Evolutionary conservation across 2,113 vertebrate genomes (phyloP).

Genomic region (Ardeotis arabs): DNA sequence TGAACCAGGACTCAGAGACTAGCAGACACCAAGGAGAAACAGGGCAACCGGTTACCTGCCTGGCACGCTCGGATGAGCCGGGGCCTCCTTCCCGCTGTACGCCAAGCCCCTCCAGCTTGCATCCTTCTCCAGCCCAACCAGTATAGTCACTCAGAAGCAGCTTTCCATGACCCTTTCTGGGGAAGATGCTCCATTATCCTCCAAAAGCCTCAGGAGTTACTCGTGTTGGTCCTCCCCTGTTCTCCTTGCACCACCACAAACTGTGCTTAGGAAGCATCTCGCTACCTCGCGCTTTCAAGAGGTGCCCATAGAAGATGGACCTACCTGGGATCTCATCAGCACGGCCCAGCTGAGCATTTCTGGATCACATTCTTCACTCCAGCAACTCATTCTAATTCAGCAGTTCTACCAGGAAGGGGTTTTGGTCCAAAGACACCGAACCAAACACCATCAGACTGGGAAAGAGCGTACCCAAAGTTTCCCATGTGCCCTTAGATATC

Average conservation of each 20-base stretch:
- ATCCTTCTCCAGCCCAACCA: not conserved
- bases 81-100: not conserved
- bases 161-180: not conserved
- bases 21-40: slow-evolving; percentile 81
- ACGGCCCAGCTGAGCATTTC: not conserved
- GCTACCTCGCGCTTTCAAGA: not conserved
- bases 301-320: not conserved
- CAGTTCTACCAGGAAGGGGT: not conserved
- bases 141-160: not conserved
- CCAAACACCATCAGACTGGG: not conserved
- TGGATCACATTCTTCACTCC: not conserved
- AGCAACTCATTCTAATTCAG: not conserved
- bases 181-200: not conserved
- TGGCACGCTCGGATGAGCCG: slow-evolving; percentile 50
- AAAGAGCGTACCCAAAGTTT: not conserved
- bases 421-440: not conserved
- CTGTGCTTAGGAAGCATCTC: not conserved
- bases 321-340: not conserved
- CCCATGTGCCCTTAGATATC: not conserved
- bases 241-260: not conserved
- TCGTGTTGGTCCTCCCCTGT: rapidly evolving
- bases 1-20: slow-evolving; percentile 73
- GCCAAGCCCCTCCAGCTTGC: slow-evolving; percentile 21
- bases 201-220: not conserved
- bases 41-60: slow-evolving; percentile 73